phyloP scores from a whole-genome alignment of 2,113 vertebrate genomes.

The Aphelocoma coerulescens region DNA sequence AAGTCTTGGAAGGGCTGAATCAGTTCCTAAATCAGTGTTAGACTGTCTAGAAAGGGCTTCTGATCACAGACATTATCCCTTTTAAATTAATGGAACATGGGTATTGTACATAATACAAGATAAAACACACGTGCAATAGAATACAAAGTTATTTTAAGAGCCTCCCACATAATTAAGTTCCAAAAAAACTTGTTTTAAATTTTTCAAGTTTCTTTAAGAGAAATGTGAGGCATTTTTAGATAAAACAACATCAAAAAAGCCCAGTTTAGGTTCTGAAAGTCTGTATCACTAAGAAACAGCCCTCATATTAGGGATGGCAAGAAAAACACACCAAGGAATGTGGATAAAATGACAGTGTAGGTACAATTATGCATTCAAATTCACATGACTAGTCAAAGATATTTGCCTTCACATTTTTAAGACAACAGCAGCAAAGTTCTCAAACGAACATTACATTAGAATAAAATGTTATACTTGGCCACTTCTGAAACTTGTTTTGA shows the following conservation, averaged over 20 bases:
- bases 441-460: constrained; percentile 20
- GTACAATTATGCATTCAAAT: not conserved
- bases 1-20: not conserved
- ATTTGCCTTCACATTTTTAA: constrained; percentile 24
- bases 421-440: constrained; percentile 53
- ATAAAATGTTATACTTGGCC: constrained; percentile 59
- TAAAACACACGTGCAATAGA: not conserved
- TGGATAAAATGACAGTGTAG: not conserved
- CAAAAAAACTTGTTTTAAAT: not conserved
- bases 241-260: not conserved
- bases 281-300: fast-evolving
- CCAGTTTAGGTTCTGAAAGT: not conserved
- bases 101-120: not conserved
- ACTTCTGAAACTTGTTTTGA: constrained; percentile 41
- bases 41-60: not conserved
- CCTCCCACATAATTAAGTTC: not conserved
- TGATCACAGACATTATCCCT: not conserved
- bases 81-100: not conserved
- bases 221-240: not conserved
- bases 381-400: not conserved
- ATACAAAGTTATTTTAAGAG: not conserved
- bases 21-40: not conserved
- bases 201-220: not conserved
- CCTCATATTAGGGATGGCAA: not conserved
- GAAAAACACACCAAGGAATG: not conserved